Percentiles rank a stretch among this genome's conserved stretches.
Conservation (phyloP, 2,113 vertebrate genomes). For the Xiphophorus couchianus region DNA sequence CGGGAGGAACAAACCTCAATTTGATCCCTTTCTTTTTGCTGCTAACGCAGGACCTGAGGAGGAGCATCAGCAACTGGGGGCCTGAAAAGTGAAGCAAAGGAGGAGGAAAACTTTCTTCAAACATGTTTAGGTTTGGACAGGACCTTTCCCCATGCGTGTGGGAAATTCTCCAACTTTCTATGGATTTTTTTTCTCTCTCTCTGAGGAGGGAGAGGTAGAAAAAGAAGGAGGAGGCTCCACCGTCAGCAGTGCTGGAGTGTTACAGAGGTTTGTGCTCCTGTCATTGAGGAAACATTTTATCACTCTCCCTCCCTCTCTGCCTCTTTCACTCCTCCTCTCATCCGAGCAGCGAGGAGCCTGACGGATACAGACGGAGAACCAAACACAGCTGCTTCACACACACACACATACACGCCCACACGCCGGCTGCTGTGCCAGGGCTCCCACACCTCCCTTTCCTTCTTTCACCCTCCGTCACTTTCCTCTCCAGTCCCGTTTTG, state of each 20-base stretch:
- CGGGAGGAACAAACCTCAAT: slow-evolving; percentile 12
- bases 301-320: slow-evolving; percentile 19
- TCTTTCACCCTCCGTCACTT: slow-evolving; percentile 49
- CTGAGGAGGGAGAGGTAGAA: slow-evolving; percentile 34
- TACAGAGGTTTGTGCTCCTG: slow-evolving; percentile 38
- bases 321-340: slow-evolving; percentile 38
- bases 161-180: slow-evolving; percentile 44
- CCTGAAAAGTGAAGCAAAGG: slow-evolving; percentile 33
- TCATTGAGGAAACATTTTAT: slow-evolving; percentile 47
- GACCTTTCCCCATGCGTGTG: slow-evolving; percentile 15
- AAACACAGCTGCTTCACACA: slow-evolving; percentile 51
- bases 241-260: slow-evolving; percentile 44
- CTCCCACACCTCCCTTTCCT: slow-evolving; percentile 42
- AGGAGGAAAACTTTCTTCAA: slow-evolving; percentile 50
- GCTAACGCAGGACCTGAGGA: slow-evolving; percentile 38
- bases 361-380: slow-evolving; percentile 60
- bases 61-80: slow-evolving; percentile 22
- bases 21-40: slow-evolving; percentile 22
- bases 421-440: slow-evolving; percentile 7
- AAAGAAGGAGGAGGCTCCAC: slow-evolving; percentile 36
- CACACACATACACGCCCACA: slow-evolving; percentile 23
- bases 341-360: slow-evolving; percentile 55
- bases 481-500: slow-evolving; percentile 28
- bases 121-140: slow-evolving; percentile 36
- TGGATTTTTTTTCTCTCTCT: slow-evolving; percentile 49